Evolutionary conservation across 1,140 invertebrate genomes (phyloP).

Genomic region (Proctacanthus coquilletti): DNA sequence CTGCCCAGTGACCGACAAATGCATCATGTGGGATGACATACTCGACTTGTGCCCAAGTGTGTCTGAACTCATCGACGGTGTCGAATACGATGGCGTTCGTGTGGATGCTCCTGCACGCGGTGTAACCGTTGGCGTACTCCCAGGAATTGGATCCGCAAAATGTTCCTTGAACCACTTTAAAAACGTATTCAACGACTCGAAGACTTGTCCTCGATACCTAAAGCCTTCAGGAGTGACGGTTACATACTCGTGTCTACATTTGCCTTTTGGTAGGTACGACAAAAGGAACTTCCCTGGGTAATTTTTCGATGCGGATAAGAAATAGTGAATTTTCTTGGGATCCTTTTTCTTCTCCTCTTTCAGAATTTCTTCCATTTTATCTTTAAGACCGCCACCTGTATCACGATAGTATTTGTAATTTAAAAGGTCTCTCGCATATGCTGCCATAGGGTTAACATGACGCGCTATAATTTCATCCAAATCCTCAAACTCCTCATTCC

Average conservation of each 20-base stretch:
- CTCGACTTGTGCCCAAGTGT: slow-evolving; percentile 52
- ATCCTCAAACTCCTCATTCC: slow-evolving; percentile 89
- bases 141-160: slow-evolving; percentile 78
- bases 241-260: slow-evolving; percentile 80
- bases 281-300: slow-evolving; percentile 92
- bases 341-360: slow-evolving; percentile 75
- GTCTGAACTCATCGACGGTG: slow-evolving; percentile 37
- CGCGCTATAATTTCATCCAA: slow-evolving; percentile 97
- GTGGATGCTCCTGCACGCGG: slow-evolving; percentile 39
- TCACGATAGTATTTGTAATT: slow-evolving; percentile 82
- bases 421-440: slow-evolving; percentile 75
- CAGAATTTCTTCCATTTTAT: slow-evolving; percentile 75
- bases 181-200: slow-evolving; percentile 66
- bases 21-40: slow-evolving; percentile 56
- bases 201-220: slow-evolving; percentile 74
- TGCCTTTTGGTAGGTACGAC: slow-evolving; percentile 77
- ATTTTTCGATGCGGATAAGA: slow-evolving; percentile 71
- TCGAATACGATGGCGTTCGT: slow-evolving; percentile 51
- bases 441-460: slow-evolving; percentile 91
- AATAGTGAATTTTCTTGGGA: slow-evolving; percentile 79
- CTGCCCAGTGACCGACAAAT: slow-evolving; percentile 51
- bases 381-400: slow-evolving; percentile 50
- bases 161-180: slow-evolving; percentile 98
- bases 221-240: slow-evolving; percentile 86
- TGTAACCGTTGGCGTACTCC: slow-evolving; percentile 51